These are phyloP conservation scores for Rhinolophus ferrumequinum DNA, from an alignment of 2,113 vertebrate genomes.

Conservation along the genomic window DNA sequence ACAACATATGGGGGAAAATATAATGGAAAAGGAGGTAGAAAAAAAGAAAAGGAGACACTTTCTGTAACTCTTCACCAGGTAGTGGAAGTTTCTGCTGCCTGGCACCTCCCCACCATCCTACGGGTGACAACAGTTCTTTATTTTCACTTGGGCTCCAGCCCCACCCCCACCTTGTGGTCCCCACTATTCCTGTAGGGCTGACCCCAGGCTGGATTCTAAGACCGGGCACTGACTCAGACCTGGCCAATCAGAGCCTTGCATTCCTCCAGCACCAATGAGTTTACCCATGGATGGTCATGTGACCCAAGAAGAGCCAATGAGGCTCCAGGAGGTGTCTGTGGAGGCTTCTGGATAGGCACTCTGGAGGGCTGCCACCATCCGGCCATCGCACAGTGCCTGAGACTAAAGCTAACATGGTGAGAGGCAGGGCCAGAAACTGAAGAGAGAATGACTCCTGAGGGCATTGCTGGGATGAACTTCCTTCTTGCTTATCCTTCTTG, in stretches of 20 bases:
- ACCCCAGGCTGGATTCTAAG: neutral
- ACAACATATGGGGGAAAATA: neutral
- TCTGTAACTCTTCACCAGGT: neutral
- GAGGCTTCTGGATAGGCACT: neutral
- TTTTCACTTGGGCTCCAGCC: neutral
- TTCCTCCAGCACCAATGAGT: neutral
- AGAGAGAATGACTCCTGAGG: neutral
- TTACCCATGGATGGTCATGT: neutral
- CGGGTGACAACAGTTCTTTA: neutral
- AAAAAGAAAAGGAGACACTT: neutral
- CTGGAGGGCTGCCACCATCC: neutral
- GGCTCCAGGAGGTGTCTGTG: neutral
- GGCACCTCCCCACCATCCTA: neutral
- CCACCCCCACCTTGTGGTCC: neutral
- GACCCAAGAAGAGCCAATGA: neutral
- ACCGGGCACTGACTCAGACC: neutral
- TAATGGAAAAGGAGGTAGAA: neutral
- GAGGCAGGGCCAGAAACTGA: neutral
- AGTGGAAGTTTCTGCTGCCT: neutral
- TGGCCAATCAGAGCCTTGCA: neutral
- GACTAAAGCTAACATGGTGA: rapidly evolving
- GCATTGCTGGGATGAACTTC: neutral
- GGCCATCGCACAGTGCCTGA: rapidly evolving
- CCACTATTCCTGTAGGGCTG: neutral
- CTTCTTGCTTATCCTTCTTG: neutral